phyloP scores from a whole-genome alignment of 2,113 vertebrate genomes.

The Hippolais icterina region DNA sequence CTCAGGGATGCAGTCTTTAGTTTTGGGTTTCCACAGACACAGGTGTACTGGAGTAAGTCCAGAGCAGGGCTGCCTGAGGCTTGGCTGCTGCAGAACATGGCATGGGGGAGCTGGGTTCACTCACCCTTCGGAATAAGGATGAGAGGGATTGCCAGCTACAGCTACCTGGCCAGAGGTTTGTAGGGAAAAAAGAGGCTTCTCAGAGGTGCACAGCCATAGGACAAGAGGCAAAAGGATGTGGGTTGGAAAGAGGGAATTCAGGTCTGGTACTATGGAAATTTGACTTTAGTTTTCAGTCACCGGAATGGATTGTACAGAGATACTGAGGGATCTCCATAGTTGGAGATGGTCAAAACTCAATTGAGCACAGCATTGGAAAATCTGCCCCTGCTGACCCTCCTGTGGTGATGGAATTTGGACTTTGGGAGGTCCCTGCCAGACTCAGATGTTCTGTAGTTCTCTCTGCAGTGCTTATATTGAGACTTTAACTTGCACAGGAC shows the following conservation, averaged over 20 bases:
- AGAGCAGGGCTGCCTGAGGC: not conserved
- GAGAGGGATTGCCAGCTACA: not conserved
- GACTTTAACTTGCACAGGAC: not conserved
- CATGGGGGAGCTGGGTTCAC: not conserved
- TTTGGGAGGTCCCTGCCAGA: not conserved
- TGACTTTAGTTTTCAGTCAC: not conserved
- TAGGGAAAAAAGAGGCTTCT: not conserved
- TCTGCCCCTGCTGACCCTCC: not conserved
- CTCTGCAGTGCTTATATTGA: not conserved
- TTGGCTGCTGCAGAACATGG: not conserved
- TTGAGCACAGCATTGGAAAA: not conserved
- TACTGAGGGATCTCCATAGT: rapidly evolving
- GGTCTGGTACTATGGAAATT: not conserved
- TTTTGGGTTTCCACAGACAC: not conserved
- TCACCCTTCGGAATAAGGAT: not conserved
- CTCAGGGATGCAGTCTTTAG: not conserved
- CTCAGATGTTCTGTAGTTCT: not conserved
- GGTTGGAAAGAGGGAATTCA: not conserved
- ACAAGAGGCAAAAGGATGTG: not conserved
- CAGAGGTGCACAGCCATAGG: not conserved
- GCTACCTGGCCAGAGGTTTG: not conserved
- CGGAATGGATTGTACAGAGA: not conserved
- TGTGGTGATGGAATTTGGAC: not conserved
- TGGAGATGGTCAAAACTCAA: not conserved
- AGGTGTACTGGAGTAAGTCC: not conserved